phyloP scores from a whole-genome alignment of 1,140 invertebrate species.

The Polyergus mexicanus region DNA sequence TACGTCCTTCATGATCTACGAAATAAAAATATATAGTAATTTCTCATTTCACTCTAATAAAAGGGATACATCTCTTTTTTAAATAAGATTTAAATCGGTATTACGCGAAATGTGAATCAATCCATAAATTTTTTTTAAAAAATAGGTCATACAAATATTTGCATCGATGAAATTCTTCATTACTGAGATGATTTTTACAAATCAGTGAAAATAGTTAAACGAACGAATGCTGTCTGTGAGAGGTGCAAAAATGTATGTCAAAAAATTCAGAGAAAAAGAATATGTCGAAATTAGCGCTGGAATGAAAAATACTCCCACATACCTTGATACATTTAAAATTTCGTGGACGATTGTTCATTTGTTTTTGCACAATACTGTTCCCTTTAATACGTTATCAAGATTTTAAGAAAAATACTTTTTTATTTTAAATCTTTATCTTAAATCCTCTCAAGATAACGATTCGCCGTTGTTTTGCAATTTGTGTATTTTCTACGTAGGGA shows the following conservation, averaged over 20 bases:
- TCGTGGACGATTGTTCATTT: neutral
- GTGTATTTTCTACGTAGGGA: slow-evolving; percentile 82
- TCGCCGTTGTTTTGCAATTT: slow-evolving; percentile 10
- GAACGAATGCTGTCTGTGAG: too few relatives aligned
- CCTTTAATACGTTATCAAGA: neutral
- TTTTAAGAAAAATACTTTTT: neutral
- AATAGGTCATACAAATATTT: neutral
- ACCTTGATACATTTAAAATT: too few relatives aligned
- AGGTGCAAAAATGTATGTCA: neutral
- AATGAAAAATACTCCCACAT: neutral
- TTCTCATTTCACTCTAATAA: neutral
- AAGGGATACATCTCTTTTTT: neutral
- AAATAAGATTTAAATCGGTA: neutral
- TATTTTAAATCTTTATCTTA: too few relatives aligned
- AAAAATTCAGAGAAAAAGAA: neutral
- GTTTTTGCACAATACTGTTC: neutral
- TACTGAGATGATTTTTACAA: neutral
- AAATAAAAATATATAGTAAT: neutral
- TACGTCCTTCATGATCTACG: neutral
- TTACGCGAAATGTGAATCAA: neutral
- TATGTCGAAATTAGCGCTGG: neutral
- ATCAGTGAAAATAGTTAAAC: too few relatives aligned
- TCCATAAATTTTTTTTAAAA: neutral
- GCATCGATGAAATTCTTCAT: neutral
- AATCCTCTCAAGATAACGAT: neutral